Percentiles rank a stretch among this genome's conserved stretches.
Evolutionary conservation across 2,797 vertebrate species (phyloP).

Genomic region (Urosaurus nigricauda): DNA sequence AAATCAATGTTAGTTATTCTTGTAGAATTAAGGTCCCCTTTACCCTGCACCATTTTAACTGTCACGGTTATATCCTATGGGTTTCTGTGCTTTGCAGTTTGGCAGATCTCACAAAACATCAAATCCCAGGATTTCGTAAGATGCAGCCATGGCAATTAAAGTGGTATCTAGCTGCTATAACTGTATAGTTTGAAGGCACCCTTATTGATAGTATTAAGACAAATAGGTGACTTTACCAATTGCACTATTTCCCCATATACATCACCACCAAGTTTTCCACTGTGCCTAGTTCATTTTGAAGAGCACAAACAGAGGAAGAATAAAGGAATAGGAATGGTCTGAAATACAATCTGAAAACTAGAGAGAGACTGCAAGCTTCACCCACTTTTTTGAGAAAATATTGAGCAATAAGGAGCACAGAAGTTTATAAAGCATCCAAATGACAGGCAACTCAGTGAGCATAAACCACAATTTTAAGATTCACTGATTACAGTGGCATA

Average conservation of each 20-base stretch:
- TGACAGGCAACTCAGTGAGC: not conserved
- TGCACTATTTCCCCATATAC: not conserved
- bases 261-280: not conserved
- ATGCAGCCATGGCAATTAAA: too few relatives aligned
- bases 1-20: constrained; percentile 65
- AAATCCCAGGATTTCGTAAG: too few relatives aligned
- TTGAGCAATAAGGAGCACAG: not conserved
- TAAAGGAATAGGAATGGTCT: not conserved
- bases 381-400: too few relatives aligned
- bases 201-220: constrained; percentile 24
- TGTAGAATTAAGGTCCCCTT: constrained; percentile 49
- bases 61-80: too few relatives aligned
- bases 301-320: not conserved
- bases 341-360: not conserved
- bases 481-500: not conserved
- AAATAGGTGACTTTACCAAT: constrained; percentile 2
- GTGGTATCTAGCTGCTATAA: too few relatives aligned
- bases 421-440: not conserved
- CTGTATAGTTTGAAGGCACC: constrained; percentile 18
- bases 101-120: too few relatives aligned
- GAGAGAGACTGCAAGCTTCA: not conserved
- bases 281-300: not conserved
- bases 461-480: not conserved
- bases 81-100: too few relatives aligned
- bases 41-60: too few relatives aligned